Conservation (phyloP, 2,797 vertebrate genomes). For the Leptoclinus maculatus region DNA sequence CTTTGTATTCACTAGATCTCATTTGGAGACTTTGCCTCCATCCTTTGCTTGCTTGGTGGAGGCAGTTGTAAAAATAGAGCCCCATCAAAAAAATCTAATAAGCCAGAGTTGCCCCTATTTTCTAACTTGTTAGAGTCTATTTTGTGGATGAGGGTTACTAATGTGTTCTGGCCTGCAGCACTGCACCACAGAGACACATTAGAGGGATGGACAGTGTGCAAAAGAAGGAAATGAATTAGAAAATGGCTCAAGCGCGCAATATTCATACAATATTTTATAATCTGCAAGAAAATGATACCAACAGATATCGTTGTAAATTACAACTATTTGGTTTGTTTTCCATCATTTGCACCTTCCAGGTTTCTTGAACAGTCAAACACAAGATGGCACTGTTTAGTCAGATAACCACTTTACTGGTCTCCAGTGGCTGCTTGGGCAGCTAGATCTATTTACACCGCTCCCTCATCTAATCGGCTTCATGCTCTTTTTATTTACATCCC, state of each 20-base stretch:
- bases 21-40: slow-evolving; percentile 66
- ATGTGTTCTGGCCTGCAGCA: neutral
- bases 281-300: neutral
- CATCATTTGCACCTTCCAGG: neutral
- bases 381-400: slow-evolving; percentile 80
- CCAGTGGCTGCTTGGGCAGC: slow-evolving; percentile 27
- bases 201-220: neutral
- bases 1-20: slow-evolving; percentile 68
- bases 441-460: neutral
- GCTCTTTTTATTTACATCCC: slow-evolving; percentile 27
- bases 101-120: slow-evolving; percentile 27
- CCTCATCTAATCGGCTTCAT: slow-evolving; percentile 9
- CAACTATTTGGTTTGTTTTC: neutral
- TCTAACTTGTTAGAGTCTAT: slow-evolving; percentile 7
- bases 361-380: slow-evolving; percentile 38
- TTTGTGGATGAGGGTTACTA: slow-evolving; percentile 7
- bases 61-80: slow-evolving; percentile 55
- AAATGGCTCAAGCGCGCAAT: neutral
- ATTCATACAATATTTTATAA: neutral
- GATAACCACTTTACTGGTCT: slow-evolving; percentile 19
- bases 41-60: slow-evolving; percentile 38
- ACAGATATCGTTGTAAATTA: neutral
- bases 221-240: neutral
- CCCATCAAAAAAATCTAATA: slow-evolving; percentile 42
- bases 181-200: neutral